These are phyloP conservation scores for Lutjanus argentimaculatus DNA, from an alignment of 2,797 vertebrate genomes.

Conservation along the genomic window DNA sequence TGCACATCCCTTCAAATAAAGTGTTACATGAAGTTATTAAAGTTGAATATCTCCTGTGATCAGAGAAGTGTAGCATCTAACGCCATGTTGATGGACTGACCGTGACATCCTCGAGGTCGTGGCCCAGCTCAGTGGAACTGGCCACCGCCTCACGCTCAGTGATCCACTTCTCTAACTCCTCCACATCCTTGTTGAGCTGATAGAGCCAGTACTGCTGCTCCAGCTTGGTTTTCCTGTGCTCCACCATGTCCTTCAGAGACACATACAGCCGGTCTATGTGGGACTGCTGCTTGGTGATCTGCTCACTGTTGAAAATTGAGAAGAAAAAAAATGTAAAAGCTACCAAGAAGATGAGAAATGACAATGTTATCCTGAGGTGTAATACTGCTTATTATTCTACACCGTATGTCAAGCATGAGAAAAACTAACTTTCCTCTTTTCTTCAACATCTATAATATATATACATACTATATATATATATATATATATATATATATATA, in stretches of 20 bases:
- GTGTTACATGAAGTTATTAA: background rate
- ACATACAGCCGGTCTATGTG: constrained; percentile 95
- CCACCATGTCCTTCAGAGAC: constrained; percentile 94
- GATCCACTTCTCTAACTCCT: constrained; percentile 97
- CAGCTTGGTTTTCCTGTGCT: constrained; percentile 91
- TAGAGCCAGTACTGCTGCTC: constrained; percentile 95
- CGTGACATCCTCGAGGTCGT: constrained; percentile 95
- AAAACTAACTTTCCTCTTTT: background rate
- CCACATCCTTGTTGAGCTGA: constrained; percentile 94
- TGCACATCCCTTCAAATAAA: no score
- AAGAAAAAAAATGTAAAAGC: constrained; percentile 9
- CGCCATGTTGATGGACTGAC: constrained; percentile 75
- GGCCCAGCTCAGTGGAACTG: constrained; percentile 94
- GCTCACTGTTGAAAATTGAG: constrained; percentile 82
- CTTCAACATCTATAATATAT: no score
- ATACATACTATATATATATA: no score
- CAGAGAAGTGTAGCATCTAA: background rate
- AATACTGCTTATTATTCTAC: background rate
- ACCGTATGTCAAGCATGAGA: background rate
- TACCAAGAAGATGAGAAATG: background rate
- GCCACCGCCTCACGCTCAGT: constrained; percentile 93
- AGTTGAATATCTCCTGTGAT: background rate
- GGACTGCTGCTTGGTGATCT: constrained; percentile 92
- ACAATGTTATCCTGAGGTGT: background rate
- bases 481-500: no score